Evolutionary conservation across 2,888 invertebrate genomes (phyloP).

Genomic region (Crocallis elinguaria): DNA sequence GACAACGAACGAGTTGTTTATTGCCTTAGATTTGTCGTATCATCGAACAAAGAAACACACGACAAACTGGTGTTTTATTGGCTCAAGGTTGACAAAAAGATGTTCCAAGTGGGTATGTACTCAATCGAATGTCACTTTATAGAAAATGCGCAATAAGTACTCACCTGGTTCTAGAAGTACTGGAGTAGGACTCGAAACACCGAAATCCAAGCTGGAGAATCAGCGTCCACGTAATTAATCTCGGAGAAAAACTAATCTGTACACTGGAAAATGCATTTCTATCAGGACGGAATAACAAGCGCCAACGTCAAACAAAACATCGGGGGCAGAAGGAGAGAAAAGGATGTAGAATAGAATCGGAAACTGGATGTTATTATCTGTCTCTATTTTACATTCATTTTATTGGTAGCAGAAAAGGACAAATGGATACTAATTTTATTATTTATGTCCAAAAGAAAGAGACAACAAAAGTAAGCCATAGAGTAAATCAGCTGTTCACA

Average conservation of each 20-base stretch:
- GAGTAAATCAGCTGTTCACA: conserved; percentile 67
- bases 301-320: conserved; percentile 62
- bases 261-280: conserved; percentile 66
- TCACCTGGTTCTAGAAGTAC: conserved; percentile 58
- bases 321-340: conserved; percentile 41
- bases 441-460: conserved; percentile 33
- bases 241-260: conserved; percentile 60
- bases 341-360: conserved; percentile 30
- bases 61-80: conserved; percentile 55
- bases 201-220: conserved; percentile 56
- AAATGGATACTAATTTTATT: neutral
- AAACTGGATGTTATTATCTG: neutral
- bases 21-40: conserved; percentile 8
- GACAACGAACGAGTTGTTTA: neutral
- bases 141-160: conserved; percentile 68
- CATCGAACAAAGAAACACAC: conserved; percentile 63
- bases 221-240: conserved; percentile 53
- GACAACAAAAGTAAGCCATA: conserved; percentile 46
- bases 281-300: conserved; percentile 65
- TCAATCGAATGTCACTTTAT: conserved; percentile 61
- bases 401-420: conserved; percentile 16
- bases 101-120: conserved; percentile 49
- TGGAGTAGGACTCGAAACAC: conserved; percentile 43
- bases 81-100: conserved; percentile 78
- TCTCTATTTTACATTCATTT: conserved; percentile 14